Conservation (phyloP, 2,888 invertebrate species). For the Dolichopus griseipennis region DNA sequence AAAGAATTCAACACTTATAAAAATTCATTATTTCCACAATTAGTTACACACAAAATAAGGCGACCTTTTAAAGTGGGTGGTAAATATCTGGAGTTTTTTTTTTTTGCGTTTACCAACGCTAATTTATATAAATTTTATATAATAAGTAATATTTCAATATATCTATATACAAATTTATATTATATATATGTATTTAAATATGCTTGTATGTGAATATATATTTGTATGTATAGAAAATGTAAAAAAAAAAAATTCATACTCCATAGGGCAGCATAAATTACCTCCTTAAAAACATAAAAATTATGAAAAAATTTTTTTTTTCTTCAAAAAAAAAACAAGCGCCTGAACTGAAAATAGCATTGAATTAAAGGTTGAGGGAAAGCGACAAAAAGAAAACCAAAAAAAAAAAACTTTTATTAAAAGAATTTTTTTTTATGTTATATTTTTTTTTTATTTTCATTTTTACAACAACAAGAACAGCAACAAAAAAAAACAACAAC, state of each 20-base stretch:
- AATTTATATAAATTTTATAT: not conserved
- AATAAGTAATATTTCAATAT: too few relatives aligned
- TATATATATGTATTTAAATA: too few relatives aligned
- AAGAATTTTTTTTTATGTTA: not conserved
- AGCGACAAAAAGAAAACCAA: not conserved
- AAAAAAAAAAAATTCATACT: not conserved
- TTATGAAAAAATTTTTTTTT: not conserved
- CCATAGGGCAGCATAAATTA: conserved; percentile 1
- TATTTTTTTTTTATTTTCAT: not conserved
- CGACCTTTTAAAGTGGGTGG: not conserved
- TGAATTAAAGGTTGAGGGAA: not conserved
- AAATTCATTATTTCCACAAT: not conserved
- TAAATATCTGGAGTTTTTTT: not conserved
- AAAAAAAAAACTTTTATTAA: not conserved
- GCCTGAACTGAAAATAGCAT: not conserved
- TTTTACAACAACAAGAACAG: not conserved
- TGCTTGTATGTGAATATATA: not conserved
- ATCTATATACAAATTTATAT: too few relatives aligned
- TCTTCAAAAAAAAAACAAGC: not conserved
- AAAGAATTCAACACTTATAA: not conserved
- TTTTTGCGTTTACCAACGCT: not conserved
- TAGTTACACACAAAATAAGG: not conserved
- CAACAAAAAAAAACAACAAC: not conserved
- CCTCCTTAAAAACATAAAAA: conserved; percentile 6
- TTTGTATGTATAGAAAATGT: not conserved